Base-by-base conservation (phyloP, 2,797 vertebrate species). In the Chromis chromis region DNA sequence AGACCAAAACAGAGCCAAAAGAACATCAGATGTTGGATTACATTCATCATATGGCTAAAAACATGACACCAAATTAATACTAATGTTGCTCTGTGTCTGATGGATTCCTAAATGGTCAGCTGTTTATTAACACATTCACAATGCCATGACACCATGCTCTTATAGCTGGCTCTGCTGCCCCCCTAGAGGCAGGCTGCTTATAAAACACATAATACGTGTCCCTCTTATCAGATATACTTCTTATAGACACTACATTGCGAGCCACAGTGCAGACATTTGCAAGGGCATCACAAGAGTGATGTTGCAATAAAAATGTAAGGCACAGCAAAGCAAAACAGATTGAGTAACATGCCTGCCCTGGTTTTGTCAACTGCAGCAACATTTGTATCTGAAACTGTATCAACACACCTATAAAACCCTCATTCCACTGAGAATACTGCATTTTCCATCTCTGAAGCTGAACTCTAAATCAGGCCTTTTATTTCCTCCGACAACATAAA, bases 341-440 rank as follows among this genome's bases (percentile, higher is more conserved):
- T 36, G 33, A 36, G 33, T 33, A 36, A 82, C 61, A 75, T 28
- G 33, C 24, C 58, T 39, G 52, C 50, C 14, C n/a, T 21, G 24
- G 17, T 25, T 58, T 49, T 66, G 58, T 79, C 39, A 55, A 40
- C 10, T 36, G 52, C 49, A 40, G 61, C 27, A 59, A 33, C 40
- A 70, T 69, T 73, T 58, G 19, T 48, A 63, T 71, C 50, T 46
- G 14, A 55, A 40, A 58, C 16, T 42, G 33, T 36, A 76, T 76
- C 60, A 59, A 59, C 66, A 67, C 2, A 9, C 27, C 60, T 21
- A 12, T 33, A 53, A 60, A 39, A 42, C 31, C 70, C 11, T 55
- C 16, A 42, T 71, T 58, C 44, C 66, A 36, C 2, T 36, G 52
- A 66, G 60, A 39, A 65, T 61, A 50, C 46, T 12, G 61, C n/a